phyloP scores from a whole-genome alignment of 1,140 invertebrate species.

The Pentalonia nigronervosa region DNA sequence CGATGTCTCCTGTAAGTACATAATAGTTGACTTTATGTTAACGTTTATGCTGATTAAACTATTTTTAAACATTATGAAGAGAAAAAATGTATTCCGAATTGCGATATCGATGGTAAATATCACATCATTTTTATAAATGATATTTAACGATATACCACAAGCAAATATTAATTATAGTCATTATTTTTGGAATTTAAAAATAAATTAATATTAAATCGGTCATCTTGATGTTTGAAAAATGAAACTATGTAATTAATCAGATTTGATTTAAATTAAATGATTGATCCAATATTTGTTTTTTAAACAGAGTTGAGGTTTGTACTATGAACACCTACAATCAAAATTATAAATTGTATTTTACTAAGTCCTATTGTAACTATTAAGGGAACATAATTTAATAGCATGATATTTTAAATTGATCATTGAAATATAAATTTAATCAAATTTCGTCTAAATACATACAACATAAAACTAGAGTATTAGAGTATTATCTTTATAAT shows the following conservation, averaged over 20 bases:
- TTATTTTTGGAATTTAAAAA: neutral
- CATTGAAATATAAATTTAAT: neutral
- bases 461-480: neutral
- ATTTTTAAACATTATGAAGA: neutral
- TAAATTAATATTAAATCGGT: neutral
- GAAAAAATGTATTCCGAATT: neutral
- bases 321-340: neutral
- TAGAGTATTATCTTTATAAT: neutral
- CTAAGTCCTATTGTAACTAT: neutral
- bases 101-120: neutral
- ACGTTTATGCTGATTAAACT: neutral
- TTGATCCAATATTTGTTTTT: neutral
- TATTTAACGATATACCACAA: neutral
- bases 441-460: neutral
- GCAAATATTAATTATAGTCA: neutral
- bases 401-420: neutral
- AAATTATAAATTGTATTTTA: neutral
- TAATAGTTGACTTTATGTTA: neutral
- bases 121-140: neutral
- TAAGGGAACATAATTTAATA: neutral
- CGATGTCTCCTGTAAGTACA: neutral
- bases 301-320: neutral
- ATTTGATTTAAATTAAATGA: neutral
- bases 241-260: neutral
- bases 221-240: neutral